Base-by-base conservation (phyloP, 2,113 vertebrate species). In the Hippocampus zosterae region DNA sequence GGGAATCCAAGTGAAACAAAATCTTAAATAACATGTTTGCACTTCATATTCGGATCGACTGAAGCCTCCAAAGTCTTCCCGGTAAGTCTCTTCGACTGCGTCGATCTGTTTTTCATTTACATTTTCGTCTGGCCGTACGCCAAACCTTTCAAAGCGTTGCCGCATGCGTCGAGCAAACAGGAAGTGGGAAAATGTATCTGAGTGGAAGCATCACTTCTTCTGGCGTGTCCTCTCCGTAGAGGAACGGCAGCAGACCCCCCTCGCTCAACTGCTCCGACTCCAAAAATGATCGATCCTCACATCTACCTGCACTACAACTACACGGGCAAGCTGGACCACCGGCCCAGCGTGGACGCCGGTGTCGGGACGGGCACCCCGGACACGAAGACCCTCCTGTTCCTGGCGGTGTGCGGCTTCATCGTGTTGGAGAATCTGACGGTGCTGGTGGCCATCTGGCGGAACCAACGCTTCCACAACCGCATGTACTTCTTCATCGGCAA, bases 401-500 rank as follows among this genome's bases (percentile, higher is more conserved):
- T 98, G n/a, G 70, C 95, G 53, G 77, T 98, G 5, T 96, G 96
- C 87, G 91, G 94, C 88, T 93, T 96, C 78, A 98, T 98, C 48
- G 90, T 98, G 55, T 72, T 98, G 85, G 97, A 98, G 91, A 98
- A 99, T 86, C 75, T 98, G 73, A 93, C 96, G 72, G 96, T 99
- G 12, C 84, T 99, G 78, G 89, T 96, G 25, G 96, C 94, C 75
- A 96, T 99, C 86, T 98, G 95, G 95, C 95, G 93, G 80, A 99
- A 97, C 85, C 94, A 96, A 72, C 91, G 89, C 72, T 96, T 99
- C 80, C 96, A 98, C 89, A 98, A 95, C 69, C 94, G 96, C 75
- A 98, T 98, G 96, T 98, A 98, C 90, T 98, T 94, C 76, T 99
- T 99, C 88, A 98, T 99, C 19, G 96, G 91, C 67, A 99, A 98